phyloP scores from a whole-genome alignment of 2,797 vertebrate genomes.

The Geotria australis region DNA sequence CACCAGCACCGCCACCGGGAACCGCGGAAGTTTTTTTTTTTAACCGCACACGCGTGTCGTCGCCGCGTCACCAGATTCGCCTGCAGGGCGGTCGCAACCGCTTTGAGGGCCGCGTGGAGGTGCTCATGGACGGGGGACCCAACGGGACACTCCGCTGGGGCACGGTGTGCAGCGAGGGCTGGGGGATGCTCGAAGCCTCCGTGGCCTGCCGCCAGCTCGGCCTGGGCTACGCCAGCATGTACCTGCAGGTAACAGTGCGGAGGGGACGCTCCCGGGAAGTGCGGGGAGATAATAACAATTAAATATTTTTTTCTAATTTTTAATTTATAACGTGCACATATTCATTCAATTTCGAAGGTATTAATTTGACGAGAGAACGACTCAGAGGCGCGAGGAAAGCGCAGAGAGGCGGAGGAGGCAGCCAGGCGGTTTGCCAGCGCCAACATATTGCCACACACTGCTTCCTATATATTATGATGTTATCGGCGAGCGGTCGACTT shows the following conservation, averaged over 20 bases:
- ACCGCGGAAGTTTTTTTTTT: conserved; percentile 1
- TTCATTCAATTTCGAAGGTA: no score
- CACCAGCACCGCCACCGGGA: background rate
- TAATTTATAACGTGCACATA: no score
- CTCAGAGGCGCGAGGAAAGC: no score
- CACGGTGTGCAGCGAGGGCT: conserved; percentile 62
- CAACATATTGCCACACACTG: no score
- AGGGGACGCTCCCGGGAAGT: no score
- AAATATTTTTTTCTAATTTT: no score
- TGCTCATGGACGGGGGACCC: conserved; percentile 14
- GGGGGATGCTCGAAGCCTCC: conserved; percentile 52
- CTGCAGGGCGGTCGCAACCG: conserved; percentile 49
- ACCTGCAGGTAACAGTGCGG: conserved; percentile 32
- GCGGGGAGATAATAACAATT: no score
- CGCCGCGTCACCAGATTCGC: conserved; percentile 31
- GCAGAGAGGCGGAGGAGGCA: no score
- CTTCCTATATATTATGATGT: no score
- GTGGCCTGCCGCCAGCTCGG: conserved; percentile 79
- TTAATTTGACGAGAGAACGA: no score
- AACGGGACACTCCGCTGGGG: conserved; percentile 40
- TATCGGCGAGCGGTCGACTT: no score
- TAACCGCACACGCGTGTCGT: conserved; percentile 2
- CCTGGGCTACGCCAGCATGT: conserved; percentile 68
- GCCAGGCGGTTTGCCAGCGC: no score
- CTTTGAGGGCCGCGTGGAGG: conserved; percentile 60